Conservation (phyloP, 2,797 vertebrate genomes). For the Danio aesculapii region DNA sequence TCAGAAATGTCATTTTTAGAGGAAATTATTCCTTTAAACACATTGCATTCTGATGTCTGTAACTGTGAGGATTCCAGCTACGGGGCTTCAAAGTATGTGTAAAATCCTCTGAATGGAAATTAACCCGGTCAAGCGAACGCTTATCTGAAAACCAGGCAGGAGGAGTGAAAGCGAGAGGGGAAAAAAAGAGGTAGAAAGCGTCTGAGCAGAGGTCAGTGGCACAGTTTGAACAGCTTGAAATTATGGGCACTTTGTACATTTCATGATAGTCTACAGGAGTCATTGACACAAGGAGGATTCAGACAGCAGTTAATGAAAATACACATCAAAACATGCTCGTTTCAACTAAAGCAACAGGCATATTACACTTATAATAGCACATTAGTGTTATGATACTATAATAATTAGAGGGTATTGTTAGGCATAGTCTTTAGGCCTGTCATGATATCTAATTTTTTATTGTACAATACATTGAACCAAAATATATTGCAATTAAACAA, state of each 20-base stretch:
- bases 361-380: background rate
- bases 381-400: background rate
- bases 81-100: slow-evolving; percentile 24
- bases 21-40: background rate
- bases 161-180: background rate
- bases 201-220: slow-evolving; percentile 6
- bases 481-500: no score
- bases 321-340: background rate
- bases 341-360: background rate
- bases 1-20: background rate
- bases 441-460: no score
- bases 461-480: no score
- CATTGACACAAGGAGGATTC: slow-evolving; percentile 16
- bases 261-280: background rate
- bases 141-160: slow-evolving; percentile 32
- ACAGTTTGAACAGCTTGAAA: slow-evolving; percentile 11
- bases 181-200: background rate
- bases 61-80: slow-evolving; percentile 7
- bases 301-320: slow-evolving; percentile 1
- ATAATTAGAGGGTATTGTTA: no score
- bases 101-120: slow-evolving; percentile 42
- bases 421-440: no score
- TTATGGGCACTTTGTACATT: slow-evolving; percentile 14
- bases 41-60: slow-evolving; percentile 13
- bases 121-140: slow-evolving; percentile 14